Conservation (phyloP, 2,113 vertebrate genomes). For the Marmota flaviventris region DNA sequence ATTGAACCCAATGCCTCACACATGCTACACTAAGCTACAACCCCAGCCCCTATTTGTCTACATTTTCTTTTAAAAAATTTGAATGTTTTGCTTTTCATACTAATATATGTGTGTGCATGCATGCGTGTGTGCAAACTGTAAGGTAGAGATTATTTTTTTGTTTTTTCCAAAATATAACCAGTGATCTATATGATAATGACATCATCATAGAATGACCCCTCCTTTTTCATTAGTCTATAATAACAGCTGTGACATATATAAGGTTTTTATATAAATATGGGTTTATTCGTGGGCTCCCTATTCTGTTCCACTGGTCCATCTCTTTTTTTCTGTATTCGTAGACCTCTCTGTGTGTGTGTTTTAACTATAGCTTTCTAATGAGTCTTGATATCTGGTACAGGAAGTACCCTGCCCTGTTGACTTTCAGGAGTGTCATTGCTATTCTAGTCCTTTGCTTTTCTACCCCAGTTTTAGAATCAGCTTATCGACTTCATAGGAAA, state of each 20-base stretch:
- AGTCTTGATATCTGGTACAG: neutral
- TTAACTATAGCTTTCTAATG: neutral
- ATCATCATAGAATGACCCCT: neutral
- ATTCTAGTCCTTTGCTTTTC: neutral
- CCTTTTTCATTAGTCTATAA: neutral
- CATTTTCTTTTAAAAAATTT: neutral
- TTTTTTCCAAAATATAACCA: neutral
- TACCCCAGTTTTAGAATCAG: neutral
- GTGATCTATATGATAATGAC: neutral
- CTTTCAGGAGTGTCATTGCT: neutral
- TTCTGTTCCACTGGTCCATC: neutral
- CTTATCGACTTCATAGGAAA: neutral
- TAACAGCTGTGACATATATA: neutral
- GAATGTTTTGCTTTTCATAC: constrained; percentile 3
- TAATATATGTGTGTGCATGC: neutral
- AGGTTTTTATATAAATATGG: neutral
- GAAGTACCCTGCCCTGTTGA: neutral
- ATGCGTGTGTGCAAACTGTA: neutral
- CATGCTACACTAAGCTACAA: too few species aligned
- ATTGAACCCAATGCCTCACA: too few species aligned
- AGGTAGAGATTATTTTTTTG: neutral
- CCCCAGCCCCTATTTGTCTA: too few species aligned
- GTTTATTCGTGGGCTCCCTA: neutral
- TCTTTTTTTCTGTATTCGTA: neutral
- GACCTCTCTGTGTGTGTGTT: neutral